phyloP scores from a whole-genome alignment of 2,113 vertebrate genomes.

The Solea solea region DNA sequence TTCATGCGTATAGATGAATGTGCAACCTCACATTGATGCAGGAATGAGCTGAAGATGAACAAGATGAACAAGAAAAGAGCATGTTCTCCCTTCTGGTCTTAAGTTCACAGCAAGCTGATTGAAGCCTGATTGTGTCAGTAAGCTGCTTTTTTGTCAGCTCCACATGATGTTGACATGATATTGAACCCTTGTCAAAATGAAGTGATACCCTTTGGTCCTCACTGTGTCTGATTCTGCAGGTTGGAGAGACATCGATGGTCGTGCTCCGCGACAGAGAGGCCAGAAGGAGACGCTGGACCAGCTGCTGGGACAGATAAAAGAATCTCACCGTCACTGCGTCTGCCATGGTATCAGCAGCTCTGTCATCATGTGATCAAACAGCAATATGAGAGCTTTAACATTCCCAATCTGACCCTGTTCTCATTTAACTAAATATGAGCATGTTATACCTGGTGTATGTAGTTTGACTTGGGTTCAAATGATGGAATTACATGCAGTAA shows the following conservation, averaged over 20 bases:
- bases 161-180: too few species aligned
- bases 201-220: background rate
- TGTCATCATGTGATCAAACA: constrained; percentile 19
- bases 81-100: too few species aligned
- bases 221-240: constrained; percentile 68
- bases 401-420: constrained; percentile 18
- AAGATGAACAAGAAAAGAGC: too few species aligned
- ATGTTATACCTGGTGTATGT: background rate
- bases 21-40: too few species aligned
- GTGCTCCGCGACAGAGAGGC: constrained; percentile 80
- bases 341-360: constrained; percentile 85
- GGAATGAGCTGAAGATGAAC: too few species aligned
- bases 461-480: constrained; percentile 19
- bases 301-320: constrained; percentile 88
- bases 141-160: too few species aligned
- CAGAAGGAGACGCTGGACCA: constrained; percentile 88
- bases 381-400: constrained; percentile 17
- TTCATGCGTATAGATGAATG: too few species aligned
- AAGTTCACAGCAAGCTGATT: too few species aligned
- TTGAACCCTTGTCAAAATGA: too few species aligned
- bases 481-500: constrained; percentile 23
- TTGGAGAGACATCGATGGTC: constrained; percentile 87
- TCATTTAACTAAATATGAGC: constrained; percentile 19
- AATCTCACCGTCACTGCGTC: constrained; percentile 85
- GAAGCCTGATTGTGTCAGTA: too few species aligned